Percentiles rank a stretch among this genome's conserved stretches.
Evolutionary conservation across 2,797 vertebrate species (phyloP).

Genomic region (Austrolebias charrua): DNA sequence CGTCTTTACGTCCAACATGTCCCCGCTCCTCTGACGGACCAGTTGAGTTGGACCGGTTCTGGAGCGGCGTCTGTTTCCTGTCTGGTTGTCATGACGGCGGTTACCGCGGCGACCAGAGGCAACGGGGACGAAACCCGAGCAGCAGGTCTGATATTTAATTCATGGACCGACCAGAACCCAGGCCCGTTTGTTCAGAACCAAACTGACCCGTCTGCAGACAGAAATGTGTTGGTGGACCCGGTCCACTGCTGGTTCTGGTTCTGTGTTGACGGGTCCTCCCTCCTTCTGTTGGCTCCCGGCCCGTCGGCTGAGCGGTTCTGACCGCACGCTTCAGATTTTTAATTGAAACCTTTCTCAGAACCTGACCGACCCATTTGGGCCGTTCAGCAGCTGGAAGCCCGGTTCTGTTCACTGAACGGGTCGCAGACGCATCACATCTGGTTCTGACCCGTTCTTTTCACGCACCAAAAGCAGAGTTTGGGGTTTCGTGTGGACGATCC

Average conservation of each 20-base stretch:
- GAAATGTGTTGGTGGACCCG: no score
- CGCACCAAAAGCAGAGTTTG: not conserved
- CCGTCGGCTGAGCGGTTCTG: slow-evolving; percentile 1
- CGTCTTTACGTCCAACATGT: no score
- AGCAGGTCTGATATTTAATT: slow-evolving; percentile 83
- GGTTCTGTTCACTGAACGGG: not conserved
- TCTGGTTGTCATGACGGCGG: slow-evolving; percentile 78
- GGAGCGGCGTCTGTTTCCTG: slow-evolving; percentile 47
- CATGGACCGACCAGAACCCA: slow-evolving; percentile 42
- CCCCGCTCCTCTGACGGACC: no score
- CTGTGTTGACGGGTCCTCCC: not conserved
- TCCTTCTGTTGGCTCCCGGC: no score
- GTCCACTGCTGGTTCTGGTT: no score
- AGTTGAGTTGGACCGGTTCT: no score
- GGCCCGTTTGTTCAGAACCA: no score
- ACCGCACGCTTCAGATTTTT: slow-evolving; percentile 33
- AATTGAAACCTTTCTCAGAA: slow-evolving; percentile 27
- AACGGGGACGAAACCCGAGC: slow-evolving; percentile 76
- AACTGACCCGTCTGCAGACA: no score
- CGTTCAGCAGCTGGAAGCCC: slow-evolving; percentile 13
- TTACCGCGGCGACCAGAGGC: slow-evolving; percentile 70
- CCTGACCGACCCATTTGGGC: slow-evolving; percentile 35
- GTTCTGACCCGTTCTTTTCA: slow-evolving; percentile 15
- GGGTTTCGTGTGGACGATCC: slow-evolving; percentile 39
- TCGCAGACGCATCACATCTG: slow-evolving; percentile 2